Percentiles rank a stretch among this genome's conserved stretches.
phyloP scores from a whole-genome alignment of 2,113 vertebrate species.

The Pterocles orientalis region DNA sequence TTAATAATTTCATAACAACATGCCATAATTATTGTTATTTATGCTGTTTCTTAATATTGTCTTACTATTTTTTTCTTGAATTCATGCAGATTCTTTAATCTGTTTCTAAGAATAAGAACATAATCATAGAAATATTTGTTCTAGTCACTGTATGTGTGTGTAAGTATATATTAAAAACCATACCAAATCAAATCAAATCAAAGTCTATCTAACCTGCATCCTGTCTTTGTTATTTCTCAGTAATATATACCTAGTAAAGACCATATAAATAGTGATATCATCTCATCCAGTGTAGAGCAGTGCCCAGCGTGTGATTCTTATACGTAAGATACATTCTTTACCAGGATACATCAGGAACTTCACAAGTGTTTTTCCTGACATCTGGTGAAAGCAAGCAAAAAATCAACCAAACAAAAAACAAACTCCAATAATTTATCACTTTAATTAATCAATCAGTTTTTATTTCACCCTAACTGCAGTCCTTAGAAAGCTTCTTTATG shows the following conservation, averaged over 20 bases:
- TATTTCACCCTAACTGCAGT: background rate
- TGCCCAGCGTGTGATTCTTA: background rate
- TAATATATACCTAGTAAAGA: background rate
- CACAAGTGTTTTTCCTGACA: background rate
- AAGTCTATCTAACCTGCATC: background rate
- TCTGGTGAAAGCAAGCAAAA: background rate
- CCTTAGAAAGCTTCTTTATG: background rate
- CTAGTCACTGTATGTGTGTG: background rate
- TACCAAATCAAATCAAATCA: background rate
- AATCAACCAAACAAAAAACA: rapidly evolving
- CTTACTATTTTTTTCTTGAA: background rate
- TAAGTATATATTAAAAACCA: background rate
- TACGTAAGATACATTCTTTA: background rate
- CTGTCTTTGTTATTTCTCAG: background rate
- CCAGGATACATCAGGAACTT: background rate
- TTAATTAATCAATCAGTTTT: background rate
- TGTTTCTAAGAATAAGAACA: background rate
- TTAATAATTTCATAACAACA: background rate
- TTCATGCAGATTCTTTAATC: background rate
- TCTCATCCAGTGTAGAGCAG: background rate
- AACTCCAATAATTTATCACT: background rate
- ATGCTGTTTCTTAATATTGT: background rate
- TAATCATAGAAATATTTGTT: background rate
- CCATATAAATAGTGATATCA: background rate
- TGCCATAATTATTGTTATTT: background rate